Percentiles rank a stretch among this genome's conserved stretches.
Conservation (phyloP, 2,113 vertebrate species). For the Festucalex cinctus region DNA sequence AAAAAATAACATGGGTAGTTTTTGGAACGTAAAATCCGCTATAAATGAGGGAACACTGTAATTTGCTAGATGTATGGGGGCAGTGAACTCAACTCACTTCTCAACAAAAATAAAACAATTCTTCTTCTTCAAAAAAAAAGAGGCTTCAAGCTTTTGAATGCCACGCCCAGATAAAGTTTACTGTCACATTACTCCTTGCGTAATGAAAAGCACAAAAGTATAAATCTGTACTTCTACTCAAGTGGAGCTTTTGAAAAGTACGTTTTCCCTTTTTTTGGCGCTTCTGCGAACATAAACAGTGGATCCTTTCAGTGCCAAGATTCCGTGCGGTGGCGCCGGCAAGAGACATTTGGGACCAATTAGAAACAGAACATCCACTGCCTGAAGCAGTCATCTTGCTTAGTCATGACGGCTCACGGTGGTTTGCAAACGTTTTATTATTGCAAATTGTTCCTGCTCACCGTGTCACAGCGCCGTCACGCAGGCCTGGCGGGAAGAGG, state of each 20-base stretch:
- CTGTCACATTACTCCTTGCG: too few species aligned
- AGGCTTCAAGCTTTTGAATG: too few species aligned
- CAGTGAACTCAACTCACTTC: too few species aligned
- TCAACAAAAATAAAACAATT: too few species aligned
- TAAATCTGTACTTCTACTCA: not conserved
- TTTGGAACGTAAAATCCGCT: too few species aligned
- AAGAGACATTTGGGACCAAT: not conserved
- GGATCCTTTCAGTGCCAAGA: not conserved
- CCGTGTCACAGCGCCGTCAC: slow-evolving; percentile 71
- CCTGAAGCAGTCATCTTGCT: not conserved
- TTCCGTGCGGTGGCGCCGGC: not conserved
- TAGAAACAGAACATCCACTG: slow-evolving; percentile 3
- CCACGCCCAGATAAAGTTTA: too few species aligned
- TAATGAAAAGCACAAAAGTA: too few species aligned
- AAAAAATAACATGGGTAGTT: too few species aligned
- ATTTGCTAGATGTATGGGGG: not conserved
- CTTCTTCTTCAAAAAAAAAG: too few species aligned
- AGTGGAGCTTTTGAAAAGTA: not conserved
- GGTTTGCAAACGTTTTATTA: not conserved
- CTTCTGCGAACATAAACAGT: not conserved
- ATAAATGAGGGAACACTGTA: too few species aligned
- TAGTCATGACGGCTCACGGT: not conserved
- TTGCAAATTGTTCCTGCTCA: slow-evolving; percentile 47
- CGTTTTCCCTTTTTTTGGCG: not conserved
- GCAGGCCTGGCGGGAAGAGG: slow-evolving; percentile 68